Evolutionary conservation across 2,113 vertebrate species (phyloP).

Genomic region (Balaeniceps rex): DNA sequence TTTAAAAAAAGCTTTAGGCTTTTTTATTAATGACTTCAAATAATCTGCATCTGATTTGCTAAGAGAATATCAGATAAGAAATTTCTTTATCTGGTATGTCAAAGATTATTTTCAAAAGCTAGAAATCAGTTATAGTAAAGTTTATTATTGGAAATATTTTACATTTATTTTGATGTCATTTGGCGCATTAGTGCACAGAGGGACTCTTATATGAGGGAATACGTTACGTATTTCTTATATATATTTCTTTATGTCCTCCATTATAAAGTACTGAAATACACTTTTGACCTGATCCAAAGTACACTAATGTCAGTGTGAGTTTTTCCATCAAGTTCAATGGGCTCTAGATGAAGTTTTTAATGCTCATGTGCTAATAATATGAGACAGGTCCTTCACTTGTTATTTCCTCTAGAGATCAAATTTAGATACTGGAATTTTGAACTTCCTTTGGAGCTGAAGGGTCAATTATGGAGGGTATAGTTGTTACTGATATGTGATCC

Average conservation of each 20-base stretch:
- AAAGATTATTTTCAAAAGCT: background rate
- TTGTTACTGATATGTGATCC: conserved; percentile 43
- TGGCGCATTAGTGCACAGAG: background rate
- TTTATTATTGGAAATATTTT: background rate
- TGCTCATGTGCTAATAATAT: conserved; percentile 42
- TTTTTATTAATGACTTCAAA: background rate
- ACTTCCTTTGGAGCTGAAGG: conserved; percentile 50
- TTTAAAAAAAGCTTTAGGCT: background rate
- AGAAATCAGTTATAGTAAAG: background rate
- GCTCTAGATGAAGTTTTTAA: background rate
- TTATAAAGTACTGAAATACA: background rate
- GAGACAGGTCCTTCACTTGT: conserved; percentile 39
- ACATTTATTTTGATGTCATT: background rate
- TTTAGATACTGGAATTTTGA: conserved; percentile 53
- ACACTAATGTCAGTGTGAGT: background rate
- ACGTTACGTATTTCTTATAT: background rate
- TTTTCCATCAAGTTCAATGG: background rate
- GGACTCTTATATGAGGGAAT: background rate
- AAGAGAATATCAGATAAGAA: background rate
- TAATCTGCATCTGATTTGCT: background rate
- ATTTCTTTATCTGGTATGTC: background rate
- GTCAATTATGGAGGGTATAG: background rate
- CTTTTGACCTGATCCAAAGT: background rate
- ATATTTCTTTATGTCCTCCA: background rate
- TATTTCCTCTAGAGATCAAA: conserved; percentile 61